These are phyloP conservation scores for Caenorhabditis remanei DNA, from an alignment of 1,140 invertebrate species.

Conservation along the genomic window DNA sequence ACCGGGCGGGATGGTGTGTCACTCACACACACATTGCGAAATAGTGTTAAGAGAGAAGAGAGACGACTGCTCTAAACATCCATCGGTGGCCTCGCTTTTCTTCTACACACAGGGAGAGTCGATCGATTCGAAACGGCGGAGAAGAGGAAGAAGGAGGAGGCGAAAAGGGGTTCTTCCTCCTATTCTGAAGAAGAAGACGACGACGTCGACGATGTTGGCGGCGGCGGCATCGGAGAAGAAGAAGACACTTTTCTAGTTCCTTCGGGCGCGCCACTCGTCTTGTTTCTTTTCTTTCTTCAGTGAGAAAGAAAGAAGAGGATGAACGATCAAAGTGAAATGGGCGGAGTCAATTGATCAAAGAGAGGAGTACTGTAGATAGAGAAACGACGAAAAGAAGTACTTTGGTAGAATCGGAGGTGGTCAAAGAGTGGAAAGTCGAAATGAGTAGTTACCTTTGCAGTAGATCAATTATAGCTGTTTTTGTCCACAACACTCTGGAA, in stretches of 20 bases:
- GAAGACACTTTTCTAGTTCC: conserved; percentile 55
- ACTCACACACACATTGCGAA: conserved; percentile 48
- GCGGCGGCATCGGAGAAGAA: conserved; percentile 26
- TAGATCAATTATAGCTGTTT: too few relatives aligned
- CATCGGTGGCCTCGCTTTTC: conserved; percentile 44
- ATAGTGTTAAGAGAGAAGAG: conserved; percentile 22
- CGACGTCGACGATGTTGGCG: neutral
- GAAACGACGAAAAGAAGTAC: neutral
- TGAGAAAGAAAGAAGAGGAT: neutral
- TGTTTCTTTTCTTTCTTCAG: conserved; percentile 30
- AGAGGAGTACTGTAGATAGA: neutral
- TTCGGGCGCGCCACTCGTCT: conserved; percentile 20
- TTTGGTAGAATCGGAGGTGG: neutral
- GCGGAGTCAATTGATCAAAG: neutral
- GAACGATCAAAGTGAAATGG: conserved; percentile 37
- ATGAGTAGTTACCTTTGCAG: too few relatives aligned
- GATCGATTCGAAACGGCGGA: conserved; percentile 14
- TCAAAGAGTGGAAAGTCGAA: neutral
- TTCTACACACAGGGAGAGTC: conserved; percentile 44
- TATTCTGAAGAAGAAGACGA: conserved; percentile 35
- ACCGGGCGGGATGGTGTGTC: conserved; percentile 53
- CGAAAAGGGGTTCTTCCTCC: conserved; percentile 2
- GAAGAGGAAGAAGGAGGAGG: conserved; percentile 8
- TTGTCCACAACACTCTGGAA: too few relatives aligned
- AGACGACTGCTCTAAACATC: conserved; percentile 25